phyloP scores from a whole-genome alignment of 2,113 vertebrate genomes.

The Cyphomyrus discorhynchus region DNA sequence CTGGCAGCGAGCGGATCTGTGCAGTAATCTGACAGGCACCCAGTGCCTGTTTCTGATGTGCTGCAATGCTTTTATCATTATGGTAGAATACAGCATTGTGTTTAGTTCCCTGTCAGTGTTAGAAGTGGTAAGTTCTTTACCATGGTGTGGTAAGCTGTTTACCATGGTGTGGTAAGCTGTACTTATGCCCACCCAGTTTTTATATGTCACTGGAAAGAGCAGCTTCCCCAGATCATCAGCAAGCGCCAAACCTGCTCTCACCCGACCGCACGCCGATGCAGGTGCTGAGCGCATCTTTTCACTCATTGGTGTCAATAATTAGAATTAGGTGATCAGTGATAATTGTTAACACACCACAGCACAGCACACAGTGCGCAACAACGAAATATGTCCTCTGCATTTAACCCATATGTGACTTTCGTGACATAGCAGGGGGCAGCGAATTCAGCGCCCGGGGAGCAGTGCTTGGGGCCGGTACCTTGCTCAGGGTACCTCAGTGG shows the following conservation, averaged over 20 bases:
- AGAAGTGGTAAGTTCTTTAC: not conserved
- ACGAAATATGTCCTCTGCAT: too few species aligned
- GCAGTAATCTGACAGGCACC: not conserved
- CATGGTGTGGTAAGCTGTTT: not conserved
- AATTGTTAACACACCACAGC: too few species aligned
- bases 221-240: not conserved
- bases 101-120: not conserved
- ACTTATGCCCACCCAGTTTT: not conserved
- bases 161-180: too few species aligned
- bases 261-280: not conserved
- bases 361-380: too few species aligned
- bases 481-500: too few species aligned
- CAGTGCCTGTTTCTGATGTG: not conserved
- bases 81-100: not conserved
- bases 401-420: too few species aligned
- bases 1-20: not conserved
- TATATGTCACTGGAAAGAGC: not conserved
- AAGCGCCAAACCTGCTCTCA: not conserved
- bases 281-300: not conserved
- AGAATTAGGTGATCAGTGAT: too few species aligned
- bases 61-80: not conserved
- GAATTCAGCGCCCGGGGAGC: too few species aligned
- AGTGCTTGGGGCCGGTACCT: too few species aligned
- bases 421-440: too few species aligned
- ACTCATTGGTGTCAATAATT: not conserved